Conservation (phyloP, 2,113 vertebrate genomes). For the Brachyistius frenatus region DNA sequence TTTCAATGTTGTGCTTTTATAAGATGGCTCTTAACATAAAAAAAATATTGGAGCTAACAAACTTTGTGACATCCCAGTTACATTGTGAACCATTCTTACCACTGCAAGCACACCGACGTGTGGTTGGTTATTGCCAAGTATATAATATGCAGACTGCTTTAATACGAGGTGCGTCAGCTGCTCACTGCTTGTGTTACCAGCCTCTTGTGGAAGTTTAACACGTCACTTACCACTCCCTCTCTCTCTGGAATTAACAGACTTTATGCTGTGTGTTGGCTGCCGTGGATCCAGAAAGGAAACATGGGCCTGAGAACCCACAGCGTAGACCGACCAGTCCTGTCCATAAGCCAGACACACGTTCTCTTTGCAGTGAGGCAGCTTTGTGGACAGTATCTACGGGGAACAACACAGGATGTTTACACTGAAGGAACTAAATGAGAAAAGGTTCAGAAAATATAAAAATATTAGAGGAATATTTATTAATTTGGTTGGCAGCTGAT, state of each 20-base stretch:
- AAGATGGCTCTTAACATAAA: neutral
- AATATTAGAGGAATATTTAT: neutral
- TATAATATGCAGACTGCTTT: neutral
- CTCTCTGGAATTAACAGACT: constrained; percentile 94
- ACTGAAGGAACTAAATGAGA: neutral
- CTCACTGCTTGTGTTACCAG: neutral
- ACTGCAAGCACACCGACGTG: no score
- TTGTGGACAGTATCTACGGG: constrained; percentile 92
- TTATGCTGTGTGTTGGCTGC: constrained; percentile 91
- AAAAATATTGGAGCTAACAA: no score
- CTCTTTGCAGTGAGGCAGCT: constrained; percentile 97
- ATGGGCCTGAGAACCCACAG: constrained; percentile 97
- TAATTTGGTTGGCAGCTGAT: neutral
- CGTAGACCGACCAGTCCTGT: constrained; percentile 97
- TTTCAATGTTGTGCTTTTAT: neutral
- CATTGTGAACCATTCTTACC: no score
- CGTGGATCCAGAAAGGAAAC: constrained; percentile 98
- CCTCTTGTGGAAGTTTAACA: neutral
- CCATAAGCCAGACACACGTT: constrained; percentile 98
- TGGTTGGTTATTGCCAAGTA: neutral
- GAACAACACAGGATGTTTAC: neutral
- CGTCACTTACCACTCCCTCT: constrained; percentile 92
- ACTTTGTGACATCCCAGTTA: no score
- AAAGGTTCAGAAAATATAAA: neutral
- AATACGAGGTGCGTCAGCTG: neutral